Percentiles rank a stretch among this genome's conserved stretches.
phyloP scores from a whole-genome alignment of 2,888 invertebrate genomes.

The Drosophila meridiana region DNA sequence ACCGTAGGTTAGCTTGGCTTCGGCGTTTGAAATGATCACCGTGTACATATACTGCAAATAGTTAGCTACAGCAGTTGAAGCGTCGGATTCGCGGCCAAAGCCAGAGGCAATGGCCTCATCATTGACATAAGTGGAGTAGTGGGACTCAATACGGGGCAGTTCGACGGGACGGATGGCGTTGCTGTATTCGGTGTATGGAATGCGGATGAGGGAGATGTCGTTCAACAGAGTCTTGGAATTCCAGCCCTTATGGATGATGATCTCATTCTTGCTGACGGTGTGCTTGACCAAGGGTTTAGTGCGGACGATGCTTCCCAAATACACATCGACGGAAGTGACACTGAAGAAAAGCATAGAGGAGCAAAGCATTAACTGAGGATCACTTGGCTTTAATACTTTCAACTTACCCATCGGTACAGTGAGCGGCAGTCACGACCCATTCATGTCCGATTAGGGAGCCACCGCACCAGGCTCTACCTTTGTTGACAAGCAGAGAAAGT shows the following conservation, averaged over 20 bases:
- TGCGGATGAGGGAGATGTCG: constrained; percentile 73
- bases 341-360: constrained; percentile 21
- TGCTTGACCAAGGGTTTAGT: constrained; percentile 45
- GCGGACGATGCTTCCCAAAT: constrained; percentile 64
- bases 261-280: constrained; percentile 44
- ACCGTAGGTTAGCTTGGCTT: constrained; percentile 39
- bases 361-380: background rate
- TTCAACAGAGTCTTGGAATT: constrained; percentile 60
- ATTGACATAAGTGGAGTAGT: constrained; percentile 58
- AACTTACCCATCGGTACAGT: constrained; percentile 74
- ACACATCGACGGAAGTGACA: constrained; percentile 55
- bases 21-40: constrained; percentile 61
- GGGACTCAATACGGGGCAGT: constrained; percentile 56
- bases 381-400: too few species aligned
- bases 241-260: constrained; percentile 66
- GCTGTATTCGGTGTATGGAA: constrained; percentile 56
- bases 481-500: constrained; percentile 51
- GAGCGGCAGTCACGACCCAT: constrained; percentile 82
- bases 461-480: constrained; percentile 71
- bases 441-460: constrained; percentile 74
- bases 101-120: constrained; percentile 75
- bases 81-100: constrained; percentile 78
- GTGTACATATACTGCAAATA: constrained; percentile 65
- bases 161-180: constrained; percentile 58
- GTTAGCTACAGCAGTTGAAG: constrained; percentile 49